Evolutionary conservation across 2,113 vertebrate genomes (phyloP), one percentile per base, ranked within the genome.

Genomic region (Bubo scandiacus): DNA sequence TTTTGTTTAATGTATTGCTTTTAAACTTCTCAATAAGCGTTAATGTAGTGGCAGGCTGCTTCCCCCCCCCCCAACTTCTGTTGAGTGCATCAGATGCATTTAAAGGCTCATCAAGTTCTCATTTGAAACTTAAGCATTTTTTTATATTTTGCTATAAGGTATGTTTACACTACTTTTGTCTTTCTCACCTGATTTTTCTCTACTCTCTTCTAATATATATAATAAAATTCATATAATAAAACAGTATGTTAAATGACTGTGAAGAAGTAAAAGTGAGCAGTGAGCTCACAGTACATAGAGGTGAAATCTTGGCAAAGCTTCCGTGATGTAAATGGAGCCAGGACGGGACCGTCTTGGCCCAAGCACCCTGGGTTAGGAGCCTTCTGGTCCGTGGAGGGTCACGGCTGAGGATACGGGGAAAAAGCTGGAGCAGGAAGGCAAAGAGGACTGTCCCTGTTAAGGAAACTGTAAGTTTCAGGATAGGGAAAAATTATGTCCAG

Each of bases 271-370:
- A 29, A 59, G 36, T 42, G 9, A 59, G 42, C 52, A 43, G 58
- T 49, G 8, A 21, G 38, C 30, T 62, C 5, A 0, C 2, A 0
- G 38, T 22, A 0, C 0, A 1, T 45, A 2, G 6, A 3, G 10
- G 36, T 49, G 68, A 18, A 11, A 30, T 7, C 10, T 7, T 62
- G 81, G 52, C 66, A 23, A 40, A 61, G 68, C 57, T 40, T 4
- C 49, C 3, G 0, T 6, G 72, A 5, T 29, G 11, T 21, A 17
- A 0, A 6, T 0, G n/a, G 68, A 62, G 49, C 21, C 34, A 7
- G 54, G 57, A 34, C 2, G 75, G 70, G 36, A 2, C 25, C 27
- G 22, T 22, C 67, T 21, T 0, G 0, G 42, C 30, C 7, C 0
- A 13, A 59, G 40, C 65, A 3, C 15, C 42, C 25, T 1, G 1